Conservation (phyloP, 1,140 invertebrate genomes). For the Rhopalosiphum padi region DNA sequence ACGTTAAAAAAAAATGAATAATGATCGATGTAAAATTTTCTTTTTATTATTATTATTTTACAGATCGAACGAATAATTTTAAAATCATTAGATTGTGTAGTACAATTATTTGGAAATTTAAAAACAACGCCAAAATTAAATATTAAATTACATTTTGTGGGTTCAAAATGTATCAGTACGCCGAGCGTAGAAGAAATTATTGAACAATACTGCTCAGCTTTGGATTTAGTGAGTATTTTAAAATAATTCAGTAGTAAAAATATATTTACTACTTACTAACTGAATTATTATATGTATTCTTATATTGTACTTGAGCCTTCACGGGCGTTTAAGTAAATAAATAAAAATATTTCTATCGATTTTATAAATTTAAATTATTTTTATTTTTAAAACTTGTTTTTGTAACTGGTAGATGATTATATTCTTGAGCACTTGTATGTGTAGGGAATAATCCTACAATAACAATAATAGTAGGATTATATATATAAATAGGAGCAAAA, state of each 20-base stretch:
- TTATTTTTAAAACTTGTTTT: background rate
- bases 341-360: background rate
- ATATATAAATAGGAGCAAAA: too few relatives aligned
- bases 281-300: too few relatives aligned
- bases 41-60: background rate
- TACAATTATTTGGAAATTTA: conserved; percentile 64
- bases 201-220: conserved; percentile 26
- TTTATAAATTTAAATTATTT: background rate
- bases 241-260: background rate
- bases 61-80: conserved; percentile 62
- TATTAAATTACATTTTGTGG: conserved; percentile 64
- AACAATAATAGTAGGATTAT: too few relatives aligned
- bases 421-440: background rate
- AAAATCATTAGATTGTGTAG: conserved; percentile 66
- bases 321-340: too few relatives aligned
- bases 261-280: too few relatives aligned
- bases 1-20: background rate
- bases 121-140: conserved; percentile 66
- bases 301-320: too few relatives aligned
- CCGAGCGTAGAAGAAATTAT: conserved; percentile 64
- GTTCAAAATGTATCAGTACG: conserved; percentile 62
- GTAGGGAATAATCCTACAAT: background rate
- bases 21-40: background rate
- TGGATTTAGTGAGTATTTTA: conserved; percentile 55
- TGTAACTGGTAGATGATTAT: background rate